Evolutionary conservation across 2,888 invertebrate genomes (phyloP), one percentile per base, ranked within the genome.

Genomic region (Pycnomerus fuliginosus): DNA sequence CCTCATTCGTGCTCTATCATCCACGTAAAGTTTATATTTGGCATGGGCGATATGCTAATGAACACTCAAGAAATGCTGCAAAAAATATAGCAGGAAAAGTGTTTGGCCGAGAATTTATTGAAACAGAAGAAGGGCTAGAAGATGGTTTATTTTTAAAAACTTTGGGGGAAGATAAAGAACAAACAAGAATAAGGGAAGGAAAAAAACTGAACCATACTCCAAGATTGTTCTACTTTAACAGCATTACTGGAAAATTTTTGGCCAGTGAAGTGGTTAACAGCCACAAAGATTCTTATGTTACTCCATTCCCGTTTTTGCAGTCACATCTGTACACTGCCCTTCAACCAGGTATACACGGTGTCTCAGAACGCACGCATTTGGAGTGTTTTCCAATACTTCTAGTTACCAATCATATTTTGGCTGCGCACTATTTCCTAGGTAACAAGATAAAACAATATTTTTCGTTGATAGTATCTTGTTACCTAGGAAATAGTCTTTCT

Each of bases 291-390:
- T 28, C 40, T 15, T 29, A 43, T 25, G 22, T 45, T n/a, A 55
- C 58, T 13, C 25, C 60, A 14, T 60, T 58, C 50, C 62, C 62
- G 27, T 58, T 62, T 50, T 38, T 61, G 32, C 60, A 62, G 34
- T 52, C 53, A 12, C 61, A 62, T 52, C 50, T 62, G 11, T 56
- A 53, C 22, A 51, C 56, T 27, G 57, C 59, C 1, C 34, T 38
- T 17, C 52, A 59, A 50, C 58, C 60, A 42, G 60, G 61, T 61
- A 43, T 20, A n/a, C n/a, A n/a, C n/a, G n/a, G n/a, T n/a, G n/a
- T n/a, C n/a, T n/a, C n/a, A n/a, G n/a, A n/a, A n/a, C n/a, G n/a
- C n/a, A n/a, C n/a, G n/a, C n/a, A n/a, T n/a, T n/a, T n/a, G n/a
- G n/a, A n/a, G n/a, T n/a, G n/a, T n/a, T n/a, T n/a, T n/a, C n/a